phyloP scores from a whole-genome alignment of 2,888 invertebrate species.

The Agapostemon virescens region DNA sequence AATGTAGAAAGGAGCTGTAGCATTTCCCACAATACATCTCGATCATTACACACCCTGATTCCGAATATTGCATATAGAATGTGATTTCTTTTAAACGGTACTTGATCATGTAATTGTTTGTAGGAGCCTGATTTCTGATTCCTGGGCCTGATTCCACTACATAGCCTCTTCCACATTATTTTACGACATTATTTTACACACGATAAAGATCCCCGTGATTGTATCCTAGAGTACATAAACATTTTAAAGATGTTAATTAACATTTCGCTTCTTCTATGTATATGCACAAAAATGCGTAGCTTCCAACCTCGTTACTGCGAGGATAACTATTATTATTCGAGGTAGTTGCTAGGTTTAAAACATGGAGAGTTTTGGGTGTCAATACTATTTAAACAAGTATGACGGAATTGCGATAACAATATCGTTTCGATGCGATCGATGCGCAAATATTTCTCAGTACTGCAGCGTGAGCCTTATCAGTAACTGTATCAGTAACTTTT shows the following conservation, averaged over 20 bases:
- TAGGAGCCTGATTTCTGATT: too few species aligned
- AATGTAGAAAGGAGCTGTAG: not conserved
- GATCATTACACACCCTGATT: not conserved
- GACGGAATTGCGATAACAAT: not conserved
- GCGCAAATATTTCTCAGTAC: not conserved
- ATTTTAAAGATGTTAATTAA: constrained; percentile 13
- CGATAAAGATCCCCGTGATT: constrained; percentile 38
- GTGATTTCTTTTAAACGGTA: not conserved
- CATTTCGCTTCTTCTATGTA: constrained; percentile 32
- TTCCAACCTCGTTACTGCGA: not conserved
- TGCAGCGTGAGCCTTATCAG: not conserved
- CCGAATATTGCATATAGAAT: not conserved
- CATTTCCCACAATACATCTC: not conserved
- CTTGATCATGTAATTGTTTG: constrained; percentile 65
- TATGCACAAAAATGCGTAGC: constrained; percentile 12
- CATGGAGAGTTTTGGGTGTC: not conserved
- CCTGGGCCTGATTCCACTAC: constrained; percentile 66
- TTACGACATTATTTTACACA: constrained; percentile 43
- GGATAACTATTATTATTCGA: not conserved
- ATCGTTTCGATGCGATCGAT: not conserved
- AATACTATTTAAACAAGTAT: not conserved
- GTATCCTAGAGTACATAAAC: constrained; percentile 27
- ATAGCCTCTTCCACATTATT: constrained; percentile 46
- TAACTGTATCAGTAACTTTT: too few species aligned
- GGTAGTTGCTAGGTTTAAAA: not conserved